phyloP scores from a whole-genome alignment of 2,888 invertebrate genomes.

The Oxytorus armatus region DNA sequence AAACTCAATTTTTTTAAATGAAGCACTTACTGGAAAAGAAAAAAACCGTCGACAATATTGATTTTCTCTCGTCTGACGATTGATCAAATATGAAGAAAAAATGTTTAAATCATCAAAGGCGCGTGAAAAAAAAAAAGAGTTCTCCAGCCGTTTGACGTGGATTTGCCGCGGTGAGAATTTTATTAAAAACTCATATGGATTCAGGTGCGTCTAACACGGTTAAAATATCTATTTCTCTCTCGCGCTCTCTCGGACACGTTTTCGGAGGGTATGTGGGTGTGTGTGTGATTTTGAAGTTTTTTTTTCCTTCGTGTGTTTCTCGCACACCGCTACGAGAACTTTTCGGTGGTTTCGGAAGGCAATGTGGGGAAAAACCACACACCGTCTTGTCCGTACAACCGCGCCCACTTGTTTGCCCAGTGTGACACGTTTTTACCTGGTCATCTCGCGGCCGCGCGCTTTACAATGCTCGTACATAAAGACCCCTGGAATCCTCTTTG shows the following conservation, averaged over 20 bases:
- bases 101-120: background rate
- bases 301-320: conserved; percentile 23
- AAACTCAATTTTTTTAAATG: no score
- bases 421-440: conserved; percentile 78
- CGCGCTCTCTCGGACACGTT: background rate
- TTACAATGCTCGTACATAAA: conserved; percentile 33
- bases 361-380: conserved; percentile 38
- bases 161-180: background rate
- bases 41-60: conserved; percentile 38
- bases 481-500: conserved; percentile 13
- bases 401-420: conserved; percentile 81
- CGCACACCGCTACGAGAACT: conserved; percentile 17
- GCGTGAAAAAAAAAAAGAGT: background rate
- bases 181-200: conserved; percentile 58
- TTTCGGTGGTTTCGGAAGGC: conserved; percentile 53
- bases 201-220: conserved; percentile 58
- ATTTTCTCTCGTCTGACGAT: no score
- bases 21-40: no score
- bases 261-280: conserved; percentile 66
- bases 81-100: background rate
- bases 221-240: background rate
- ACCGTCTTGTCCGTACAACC: conserved; percentile 65
- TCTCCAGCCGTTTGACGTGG: conserved; percentile 22
- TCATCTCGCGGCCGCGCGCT: conserved; percentile 67
- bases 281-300: conserved; percentile 74